Conservation (phyloP, 1,140 invertebrate genomes). For the Danaus melanippus region DNA sequence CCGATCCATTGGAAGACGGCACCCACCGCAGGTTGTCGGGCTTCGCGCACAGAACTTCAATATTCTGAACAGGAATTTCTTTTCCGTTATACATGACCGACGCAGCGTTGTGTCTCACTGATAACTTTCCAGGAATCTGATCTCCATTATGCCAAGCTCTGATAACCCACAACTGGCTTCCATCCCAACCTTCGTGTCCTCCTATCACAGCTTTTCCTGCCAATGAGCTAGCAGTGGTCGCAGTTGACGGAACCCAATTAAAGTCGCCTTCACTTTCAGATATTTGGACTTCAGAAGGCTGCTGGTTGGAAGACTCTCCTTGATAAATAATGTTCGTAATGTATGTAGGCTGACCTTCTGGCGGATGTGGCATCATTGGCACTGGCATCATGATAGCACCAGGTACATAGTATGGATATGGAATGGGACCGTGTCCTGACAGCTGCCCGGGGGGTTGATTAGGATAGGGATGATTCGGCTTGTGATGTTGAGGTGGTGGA, state of each 20-base stretch:
- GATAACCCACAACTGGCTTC: conserved; percentile 79
- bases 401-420: conserved; percentile 44
- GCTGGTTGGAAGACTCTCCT: conserved; percentile 31
- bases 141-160: conserved; percentile 77
- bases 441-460: conserved; percentile 23
- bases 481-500: conserved; percentile 22
- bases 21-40: conserved; percentile 67
- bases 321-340: conserved; percentile 63
- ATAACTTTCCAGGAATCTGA: conserved; percentile 75
- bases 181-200: conserved; percentile 70
- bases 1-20: conserved; percentile 55
- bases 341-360: conserved; percentile 40
- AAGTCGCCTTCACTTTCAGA: conserved; percentile 50
- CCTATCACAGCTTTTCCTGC: conserved; percentile 53
- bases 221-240: conserved; percentile 38
- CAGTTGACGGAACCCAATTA: conserved; percentile 52
- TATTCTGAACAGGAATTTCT: conserved; percentile 76
- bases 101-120: conserved; percentile 69
- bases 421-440: conserved; percentile 15
- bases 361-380: conserved; percentile 22
- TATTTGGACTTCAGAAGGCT: conserved; percentile 33
- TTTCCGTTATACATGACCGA: conserved; percentile 76
- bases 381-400: conserved; percentile 52
- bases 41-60: conserved; percentile 74
- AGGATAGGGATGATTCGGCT: conserved; percentile 23